Conservation (phyloP, 2,113 vertebrate species). For the Microcebus lehilahytsara region DNA sequence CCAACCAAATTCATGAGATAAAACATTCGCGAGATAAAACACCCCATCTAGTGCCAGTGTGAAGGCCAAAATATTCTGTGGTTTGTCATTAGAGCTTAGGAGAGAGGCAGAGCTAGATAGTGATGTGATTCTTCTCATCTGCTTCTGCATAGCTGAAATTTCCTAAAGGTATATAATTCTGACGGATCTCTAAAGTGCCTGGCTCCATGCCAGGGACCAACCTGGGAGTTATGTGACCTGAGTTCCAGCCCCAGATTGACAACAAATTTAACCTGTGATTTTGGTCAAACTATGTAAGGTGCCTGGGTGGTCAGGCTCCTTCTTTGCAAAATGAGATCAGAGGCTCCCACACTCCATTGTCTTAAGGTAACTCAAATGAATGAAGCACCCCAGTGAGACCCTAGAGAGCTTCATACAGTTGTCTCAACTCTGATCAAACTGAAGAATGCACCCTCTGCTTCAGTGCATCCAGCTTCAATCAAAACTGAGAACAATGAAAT, state of each 20-base stretch:
- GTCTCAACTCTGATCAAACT: background rate
- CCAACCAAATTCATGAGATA: background rate
- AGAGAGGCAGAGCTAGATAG: background rate
- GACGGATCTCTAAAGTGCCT: background rate
- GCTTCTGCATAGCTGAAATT: background rate
- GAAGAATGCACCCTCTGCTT: background rate
- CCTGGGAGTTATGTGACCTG: background rate
- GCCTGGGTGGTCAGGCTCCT: background rate
- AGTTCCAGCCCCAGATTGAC: background rate
- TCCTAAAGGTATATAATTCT: background rate
- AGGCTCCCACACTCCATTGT: background rate
- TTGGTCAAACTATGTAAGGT: background rate
- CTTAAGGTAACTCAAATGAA: background rate
- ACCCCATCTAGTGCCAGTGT: background rate
- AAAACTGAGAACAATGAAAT: background rate
- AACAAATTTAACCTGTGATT: background rate
- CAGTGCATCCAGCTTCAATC: background rate
- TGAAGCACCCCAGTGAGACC: background rate
- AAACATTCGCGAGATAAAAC: too few relatives aligned
- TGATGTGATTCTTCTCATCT: background rate
- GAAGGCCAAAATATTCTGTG: background rate
- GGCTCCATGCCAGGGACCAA: background rate
- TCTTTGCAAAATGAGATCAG: background rate
- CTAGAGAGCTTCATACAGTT: background rate
- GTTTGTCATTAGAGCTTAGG: background rate